Evolutionary conservation across 2,888 invertebrate genomes (phyloP), one percentile per base, ranked within the genome.

Genomic region (Nudaria mundana): DNA sequence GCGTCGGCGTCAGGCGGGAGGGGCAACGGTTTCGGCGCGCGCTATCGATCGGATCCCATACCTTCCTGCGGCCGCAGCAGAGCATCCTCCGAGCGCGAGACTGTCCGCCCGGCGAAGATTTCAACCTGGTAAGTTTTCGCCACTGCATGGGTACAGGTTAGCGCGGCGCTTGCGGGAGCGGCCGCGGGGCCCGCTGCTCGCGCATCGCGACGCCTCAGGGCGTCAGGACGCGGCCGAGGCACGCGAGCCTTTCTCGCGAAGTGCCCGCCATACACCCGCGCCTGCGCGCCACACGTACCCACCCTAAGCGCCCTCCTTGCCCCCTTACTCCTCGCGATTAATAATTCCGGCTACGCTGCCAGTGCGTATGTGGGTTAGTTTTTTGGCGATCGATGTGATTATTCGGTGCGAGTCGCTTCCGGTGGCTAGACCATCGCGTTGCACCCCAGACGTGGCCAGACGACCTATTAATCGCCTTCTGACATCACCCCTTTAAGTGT

Each of bases 21-120:
- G 86, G 83, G 84, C 80, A 81, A 71, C 76, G 76, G 81, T 82
- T 84, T 81, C 81, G 85, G 84, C 83, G 83, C 80, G 78, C 76
- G 81, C 73, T 79, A 90, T 83, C 81, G 90, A 89, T 81, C 89
- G 80, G 62, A 76, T 72, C 74, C 76, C 82, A 92, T 90, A 96
- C 96, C 95, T 96, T 96, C 91, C 95, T 95, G 90, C 96, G 94
- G 92, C 96, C 96, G 93, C 96, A 96, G 93, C 96, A 96, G 92
- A 96, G 95, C 96, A 96, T 96, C 92, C 93, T 94, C 92, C 94
- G 93, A 92, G 94, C 94, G 91, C 93, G 92, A 79, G 87, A 86
- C 76, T 81, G 87, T 77, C 86, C 88, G 83, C 88, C 86, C 89
- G 92, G 91, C 90, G 92, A 91, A 91, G 91, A 91, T 90, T 92